Base-by-base conservation (phyloP, 2,797 vertebrate species). In the Cuniculus paca region DNA sequence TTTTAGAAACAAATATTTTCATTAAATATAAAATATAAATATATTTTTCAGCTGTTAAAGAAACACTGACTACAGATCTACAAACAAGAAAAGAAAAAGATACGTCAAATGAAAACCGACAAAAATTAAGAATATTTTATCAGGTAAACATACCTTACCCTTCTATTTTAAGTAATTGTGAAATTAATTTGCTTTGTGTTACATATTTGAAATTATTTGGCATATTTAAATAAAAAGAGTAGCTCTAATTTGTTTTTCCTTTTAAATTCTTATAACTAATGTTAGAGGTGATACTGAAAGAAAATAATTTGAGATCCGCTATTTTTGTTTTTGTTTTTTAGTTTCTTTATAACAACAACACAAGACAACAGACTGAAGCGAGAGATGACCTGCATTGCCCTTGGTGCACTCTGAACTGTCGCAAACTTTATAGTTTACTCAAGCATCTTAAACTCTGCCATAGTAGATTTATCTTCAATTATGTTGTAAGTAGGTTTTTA, bases 381-480 rank as follows among this genome's bases (percentile, higher is more conserved):
- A 99, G 99, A 74, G 99, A 99, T 4, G 99, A 99, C 97, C 98
- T 99, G 86, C 99, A 99, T 98, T 99, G 99, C 97, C 99, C 99
- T 0, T 99, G 99, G 99, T 99, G 99, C 96, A 99, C 99, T 0
- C 98, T 99, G 93, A 99, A 99, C 98, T 99, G 99, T 97, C 99
- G 99, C 95, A 99, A 99, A 96, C 99, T 99, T 68, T 99, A 99
- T 98, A 99, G 99, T 98, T 99, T 99, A 97, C 99, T 99, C 70
- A 99, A 99, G 97, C 99, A 99, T 98, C 99, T 99, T 93, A 99
- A 99, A 96, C 99, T 99, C 87, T 99, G 99, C 97, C 99, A 99
- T 97, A 99, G 99, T 97, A 99, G 99, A 96, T 99, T 99, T 98
- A 99, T 99, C 98, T 99, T 99, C 98, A 99, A 99, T 98, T 99